phyloP scores from a whole-genome alignment of 2,113 vertebrate genomes.

The Eclectus roratus region DNA sequence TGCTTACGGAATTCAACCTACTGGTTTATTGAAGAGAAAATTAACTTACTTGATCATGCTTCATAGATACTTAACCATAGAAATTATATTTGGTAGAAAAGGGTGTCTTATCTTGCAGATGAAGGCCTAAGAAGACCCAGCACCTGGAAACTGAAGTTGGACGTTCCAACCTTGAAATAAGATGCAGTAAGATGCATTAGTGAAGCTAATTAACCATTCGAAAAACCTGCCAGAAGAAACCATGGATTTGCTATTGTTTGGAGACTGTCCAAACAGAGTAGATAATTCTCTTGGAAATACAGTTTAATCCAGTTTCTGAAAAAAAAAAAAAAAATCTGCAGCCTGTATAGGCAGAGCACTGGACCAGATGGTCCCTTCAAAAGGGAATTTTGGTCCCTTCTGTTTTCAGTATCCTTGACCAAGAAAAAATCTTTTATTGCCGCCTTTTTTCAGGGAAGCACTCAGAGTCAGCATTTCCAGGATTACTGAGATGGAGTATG shows the following conservation, averaged over 20 bases:
- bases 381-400: background rate
- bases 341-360: background rate
- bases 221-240: background rate
- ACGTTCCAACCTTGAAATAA: background rate
- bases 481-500: conserved; percentile 32
- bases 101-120: background rate
- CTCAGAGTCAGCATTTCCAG: conserved; percentile 36
- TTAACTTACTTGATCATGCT: background rate
- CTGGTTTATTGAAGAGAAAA: background rate
- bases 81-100: background rate
- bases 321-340: background rate
- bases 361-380: conserved; percentile 37
- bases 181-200: background rate
- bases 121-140: background rate
- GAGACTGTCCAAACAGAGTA: background rate
- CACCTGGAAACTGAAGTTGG: background rate
- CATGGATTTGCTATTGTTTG: background rate
- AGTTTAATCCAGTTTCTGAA: conserved; percentile 16
- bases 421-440: conserved; percentile 33
- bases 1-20: background rate
- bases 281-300: background rate
- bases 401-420: conserved; percentile 1
- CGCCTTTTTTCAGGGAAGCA: background rate
- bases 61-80: background rate
- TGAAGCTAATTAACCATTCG: background rate